Base-by-base conservation (phyloP, 2,113 vertebrate genomes). In the Eidolon helvum region DNA sequence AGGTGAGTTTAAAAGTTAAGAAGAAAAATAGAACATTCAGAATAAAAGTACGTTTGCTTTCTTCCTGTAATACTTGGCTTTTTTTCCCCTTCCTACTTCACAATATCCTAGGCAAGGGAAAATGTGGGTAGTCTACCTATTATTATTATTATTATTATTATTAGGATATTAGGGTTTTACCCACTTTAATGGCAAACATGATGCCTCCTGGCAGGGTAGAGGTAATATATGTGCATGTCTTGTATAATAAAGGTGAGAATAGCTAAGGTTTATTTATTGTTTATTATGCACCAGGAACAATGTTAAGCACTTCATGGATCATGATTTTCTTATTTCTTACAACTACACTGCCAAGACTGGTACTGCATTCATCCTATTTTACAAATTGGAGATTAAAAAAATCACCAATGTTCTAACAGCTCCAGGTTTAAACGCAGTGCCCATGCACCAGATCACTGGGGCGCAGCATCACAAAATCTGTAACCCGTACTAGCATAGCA, bases 1-100 rank as follows among this genome's bases (percentile, higher is more conserved):
- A 97, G 50, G 50, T 16, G 14, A 50, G 97, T 98, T 98, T 71
- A 91, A 95, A 97, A 83, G 89, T 97, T 97, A 78, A 98, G 94
- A 97, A 94, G 80, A 66, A 75, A 97, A 97, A 97, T 97, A 95
- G 92, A 98, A 95, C 71, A 93, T 97, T 97, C 90, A 26, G 2
- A 59, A 69, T 16, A 12, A 83, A 95, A 90, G 19, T 68, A 45
- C 50, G 75, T 89, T 95, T 95, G 48, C 55, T 79, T 97, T 96
- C 80, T 91, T 94, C 82, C 79, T 78, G 63, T 10, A 83, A 7
- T 74, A 35, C 87, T 87, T 90, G 61, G 43, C 87, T 43, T 55
- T 77, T 68, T 50, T n/a, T 33, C 2, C 7, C n/a, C 12, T 35
- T 82, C 30, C 43, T 69, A 10, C 22, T 40, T 87, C 14, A 33